Evolutionary conservation across 1,140 invertebrate genomes (phyloP), one percentile per base, ranked within the genome.

Genomic region (Acromyrmex echinatior): DNA sequence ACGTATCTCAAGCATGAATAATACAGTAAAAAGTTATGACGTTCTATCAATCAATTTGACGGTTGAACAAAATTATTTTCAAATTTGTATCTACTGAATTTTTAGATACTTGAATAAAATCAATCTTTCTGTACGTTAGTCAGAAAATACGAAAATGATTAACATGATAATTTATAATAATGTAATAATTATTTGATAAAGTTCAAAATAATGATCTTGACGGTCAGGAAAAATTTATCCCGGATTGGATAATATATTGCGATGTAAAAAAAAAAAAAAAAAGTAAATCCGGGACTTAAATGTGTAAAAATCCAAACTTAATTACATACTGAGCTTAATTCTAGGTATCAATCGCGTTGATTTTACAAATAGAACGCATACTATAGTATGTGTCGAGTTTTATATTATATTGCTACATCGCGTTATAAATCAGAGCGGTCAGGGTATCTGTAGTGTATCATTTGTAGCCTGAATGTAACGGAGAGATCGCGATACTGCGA

Each of bases 401-500:
- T 18, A 71, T 58, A 71, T 71, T 58, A 81, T 45, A 71, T 45
- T 31, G 35, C 16, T 21, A 45, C 16, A n/a, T 74, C 35, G 70
- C 56, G 56, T 76, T 74, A 73, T 66, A 84, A 84, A 84, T 84
- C 80, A 84, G 70, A 76, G 21, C 45, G 56, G 10, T 21, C 31
- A 0, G 3, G 3, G 51, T 49, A 71, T 81, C 49, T 51, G 79
- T 71, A 76, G 60, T 84, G 25, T 76, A 76, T 76, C 70, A 84
- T 84, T 74, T 62, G 56, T 49, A 49, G 18, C 56, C 39, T 39
- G 80, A 84, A 84, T 62, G 16, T 70, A 84, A 65, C 35, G 70
- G 70, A 14, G 63, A 76, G 80, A 84, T 84, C 70, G 80, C 62
- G 80, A 84, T 62, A 84, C 21, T 25, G 39, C 70, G 80, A 81